These are phyloP conservation scores for Trachelus iudaicus DNA, from an alignment of 2,888 invertebrate species.

Conservation along the genomic window DNA sequence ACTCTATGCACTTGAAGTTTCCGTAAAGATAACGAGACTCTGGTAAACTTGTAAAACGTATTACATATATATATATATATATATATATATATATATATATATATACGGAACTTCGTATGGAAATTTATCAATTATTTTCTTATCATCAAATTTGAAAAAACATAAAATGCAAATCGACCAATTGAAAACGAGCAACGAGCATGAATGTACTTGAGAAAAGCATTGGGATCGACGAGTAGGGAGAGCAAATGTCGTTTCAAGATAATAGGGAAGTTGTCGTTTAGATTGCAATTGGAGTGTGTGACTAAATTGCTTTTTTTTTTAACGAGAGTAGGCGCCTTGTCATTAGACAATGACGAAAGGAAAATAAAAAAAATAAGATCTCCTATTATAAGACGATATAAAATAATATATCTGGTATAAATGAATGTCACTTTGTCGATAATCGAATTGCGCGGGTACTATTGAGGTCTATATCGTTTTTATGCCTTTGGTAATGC, in stretches of 20 bases:
- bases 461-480: neutral
- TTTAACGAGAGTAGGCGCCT: neutral
- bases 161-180: neutral
- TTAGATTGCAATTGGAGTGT: slow-evolving; percentile 23
- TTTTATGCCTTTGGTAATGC: neutral
- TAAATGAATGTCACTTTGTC: neutral
- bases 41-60: no score
- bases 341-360: neutral
- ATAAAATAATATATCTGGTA: neutral
- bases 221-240: neutral
- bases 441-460: neutral
- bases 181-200: neutral
- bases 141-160: neutral
- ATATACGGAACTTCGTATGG: neutral
- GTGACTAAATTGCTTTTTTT: neutral
- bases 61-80: no score
- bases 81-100: no score
- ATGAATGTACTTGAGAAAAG: neutral
- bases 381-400: neutral
- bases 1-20: neutral
- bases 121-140: neutral
- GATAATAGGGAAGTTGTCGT: slow-evolving; percentile 30
- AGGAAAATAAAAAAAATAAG: neutral
- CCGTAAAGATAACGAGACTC: no score
- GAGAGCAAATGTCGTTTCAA: neutral